A percentile compares a stretch with the other conserved stretches of the same genome.
Evolutionary conservation across 2,888 invertebrate genomes (phyloP).

Genomic region (Stratiomys singularior): DNA sequence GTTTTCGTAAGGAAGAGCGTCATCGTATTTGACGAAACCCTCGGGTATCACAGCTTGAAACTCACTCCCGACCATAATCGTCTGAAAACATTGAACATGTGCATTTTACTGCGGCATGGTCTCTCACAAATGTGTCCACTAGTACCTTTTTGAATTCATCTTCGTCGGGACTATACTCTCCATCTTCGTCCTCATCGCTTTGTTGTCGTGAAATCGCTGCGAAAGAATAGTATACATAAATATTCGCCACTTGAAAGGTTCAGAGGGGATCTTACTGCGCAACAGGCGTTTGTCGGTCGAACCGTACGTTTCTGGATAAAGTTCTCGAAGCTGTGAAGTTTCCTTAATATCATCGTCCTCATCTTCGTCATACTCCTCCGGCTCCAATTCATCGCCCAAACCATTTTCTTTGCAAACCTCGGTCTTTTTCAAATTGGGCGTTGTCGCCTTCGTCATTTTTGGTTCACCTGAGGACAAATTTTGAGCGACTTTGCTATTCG

Average conservation of each 20-base stretch:
- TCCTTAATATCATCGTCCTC: conserved; percentile 52
- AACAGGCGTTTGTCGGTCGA: conserved; percentile 67
- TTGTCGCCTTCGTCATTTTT: conserved; percentile 58
- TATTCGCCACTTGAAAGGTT: neutral
- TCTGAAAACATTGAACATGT: conserved; percentile 63
- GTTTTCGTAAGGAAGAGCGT: conserved; percentile 93
- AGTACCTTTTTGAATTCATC: conserved; percentile 84
- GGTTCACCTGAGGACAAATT: conserved; percentile 63
- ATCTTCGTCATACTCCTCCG: conserved; percentile 56
- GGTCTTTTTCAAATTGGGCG: conserved; percentile 55
- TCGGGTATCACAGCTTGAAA: conserved; percentile 95
- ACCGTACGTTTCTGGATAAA: conserved; percentile 66
- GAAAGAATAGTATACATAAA: neutral
- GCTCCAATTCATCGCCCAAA: conserved; percentile 46
- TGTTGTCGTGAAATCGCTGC: conserved; percentile 75
- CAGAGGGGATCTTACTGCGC: conserved; percentile 63
- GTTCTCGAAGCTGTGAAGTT: conserved; percentile 68
- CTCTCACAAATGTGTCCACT: no score
- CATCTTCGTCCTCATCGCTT: conserved; percentile 85
- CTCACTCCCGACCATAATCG: conserved; percentile 94
- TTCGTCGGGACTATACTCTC: conserved; percentile 84
- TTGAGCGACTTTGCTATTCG: conserved; percentile 52
- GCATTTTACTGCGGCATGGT: neutral
- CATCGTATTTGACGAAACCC: conserved; percentile 90
- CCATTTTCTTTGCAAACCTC: conserved; percentile 48